phyloP scores from a whole-genome alignment of 2,113 vertebrate species.

The Corythoichthys intestinalis region DNA sequence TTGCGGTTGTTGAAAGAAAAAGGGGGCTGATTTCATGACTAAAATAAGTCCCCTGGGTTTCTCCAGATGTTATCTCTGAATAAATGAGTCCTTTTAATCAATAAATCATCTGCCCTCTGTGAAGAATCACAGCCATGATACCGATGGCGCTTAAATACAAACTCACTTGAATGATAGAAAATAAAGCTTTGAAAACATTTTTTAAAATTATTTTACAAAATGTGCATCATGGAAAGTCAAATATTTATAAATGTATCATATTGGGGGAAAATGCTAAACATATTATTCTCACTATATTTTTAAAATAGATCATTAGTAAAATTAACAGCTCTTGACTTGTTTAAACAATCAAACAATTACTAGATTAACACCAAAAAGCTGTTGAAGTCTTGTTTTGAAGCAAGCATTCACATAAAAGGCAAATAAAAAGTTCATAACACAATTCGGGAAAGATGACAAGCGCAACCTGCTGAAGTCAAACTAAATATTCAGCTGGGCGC shows the following conservation, averaged over 20 bases:
- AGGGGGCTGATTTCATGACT: constrained; percentile 38
- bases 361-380: background rate
- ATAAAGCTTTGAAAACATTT: background rate
- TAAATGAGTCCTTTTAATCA: constrained; percentile 67
- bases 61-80: constrained; percentile 62
- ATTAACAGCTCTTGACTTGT: background rate
- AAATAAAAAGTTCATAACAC: background rate
- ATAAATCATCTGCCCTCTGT: constrained; percentile 65
- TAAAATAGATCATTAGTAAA: background rate
- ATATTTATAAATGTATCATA: background rate
- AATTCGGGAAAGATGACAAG: background rate
- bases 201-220: background rate
- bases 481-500: background rate
- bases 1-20: constrained; percentile 1
- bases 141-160: constrained; percentile 22
- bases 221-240: background rate
- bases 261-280: background rate
- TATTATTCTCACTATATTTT: background rate
- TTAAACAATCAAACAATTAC: background rate
- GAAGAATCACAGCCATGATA: constrained; percentile 40
- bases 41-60: constrained; percentile 46
- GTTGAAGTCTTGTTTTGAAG: background rate
- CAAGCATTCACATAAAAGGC: background rate
- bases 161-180: background rate
- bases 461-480: background rate